These are phyloP conservation scores for Geopemphigus sp. DNA, from an alignment of 1,140 invertebrate species.

Conservation along the genomic window DNA sequence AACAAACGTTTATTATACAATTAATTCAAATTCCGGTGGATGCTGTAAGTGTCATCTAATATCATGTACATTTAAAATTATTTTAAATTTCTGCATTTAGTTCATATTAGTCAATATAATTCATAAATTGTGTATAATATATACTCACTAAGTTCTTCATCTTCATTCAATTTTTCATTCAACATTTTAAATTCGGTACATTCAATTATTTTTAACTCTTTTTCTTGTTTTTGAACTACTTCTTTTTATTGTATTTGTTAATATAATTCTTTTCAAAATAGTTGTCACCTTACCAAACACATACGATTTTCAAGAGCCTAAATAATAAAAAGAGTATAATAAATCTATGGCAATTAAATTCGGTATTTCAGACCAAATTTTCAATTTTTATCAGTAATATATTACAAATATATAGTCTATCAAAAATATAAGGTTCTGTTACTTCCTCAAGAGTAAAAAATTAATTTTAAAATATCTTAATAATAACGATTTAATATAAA, in stretches of 20 bases:
- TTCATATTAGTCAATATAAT: too few species aligned
- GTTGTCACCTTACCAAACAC: neutral
- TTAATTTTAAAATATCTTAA: neutral
- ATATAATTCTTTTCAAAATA: slow-evolving; percentile 1
- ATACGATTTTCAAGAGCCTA: slow-evolving; percentile 1
- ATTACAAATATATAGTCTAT: too few species aligned
- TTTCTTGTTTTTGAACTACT: neutral
- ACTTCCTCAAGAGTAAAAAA: too few species aligned
- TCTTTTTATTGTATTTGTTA: slow-evolving; percentile 12
- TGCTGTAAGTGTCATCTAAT: too few species aligned
- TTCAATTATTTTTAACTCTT: slow-evolving; percentile 28
- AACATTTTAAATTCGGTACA: neutral
- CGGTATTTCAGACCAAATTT: too few species aligned
- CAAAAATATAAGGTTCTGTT: too few species aligned
- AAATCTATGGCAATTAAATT: neutral
- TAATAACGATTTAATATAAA: too few species aligned
- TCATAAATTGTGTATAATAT: neutral
- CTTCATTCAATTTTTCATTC: slow-evolving; percentile 5
- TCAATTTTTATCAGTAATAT: too few species aligned
- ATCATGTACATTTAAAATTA: too few species aligned
- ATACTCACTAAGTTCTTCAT: slow-evolving; percentile 10
- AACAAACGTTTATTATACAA: neutral
- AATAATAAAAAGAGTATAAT: neutral
- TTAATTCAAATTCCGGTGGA: too few species aligned
- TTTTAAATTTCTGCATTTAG: too few species aligned